Evolutionary conservation across 2,888 invertebrate genomes (phyloP).

Genomic region (Phymatocera aterrima): DNA sequence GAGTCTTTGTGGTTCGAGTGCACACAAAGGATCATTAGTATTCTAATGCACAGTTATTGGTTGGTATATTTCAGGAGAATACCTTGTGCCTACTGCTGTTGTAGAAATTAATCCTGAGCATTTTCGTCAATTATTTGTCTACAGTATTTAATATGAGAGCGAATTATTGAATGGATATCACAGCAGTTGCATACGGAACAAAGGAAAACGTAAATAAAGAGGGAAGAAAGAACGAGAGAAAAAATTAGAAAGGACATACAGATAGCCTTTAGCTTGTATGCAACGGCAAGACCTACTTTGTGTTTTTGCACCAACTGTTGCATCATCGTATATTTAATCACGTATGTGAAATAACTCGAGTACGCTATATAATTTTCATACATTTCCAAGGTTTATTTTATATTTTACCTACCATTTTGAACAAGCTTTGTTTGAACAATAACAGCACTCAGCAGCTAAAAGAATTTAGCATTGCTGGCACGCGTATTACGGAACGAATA

Average conservation of each 20-base stretch:
- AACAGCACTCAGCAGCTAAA: background rate
- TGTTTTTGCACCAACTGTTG: conserved; percentile 38
- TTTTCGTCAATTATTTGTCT: background rate
- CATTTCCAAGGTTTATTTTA: background rate
- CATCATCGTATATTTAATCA: conserved; percentile 23
- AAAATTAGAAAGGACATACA: conserved; percentile 40
- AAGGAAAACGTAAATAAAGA: background rate
- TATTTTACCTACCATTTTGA: background rate
- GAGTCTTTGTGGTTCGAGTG: background rate
- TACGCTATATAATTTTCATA: background rate
- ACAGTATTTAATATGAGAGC: background rate
- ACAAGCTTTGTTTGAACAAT: background rate
- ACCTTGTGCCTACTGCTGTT: conserved; percentile 18
- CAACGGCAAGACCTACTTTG: conserved; percentile 21
- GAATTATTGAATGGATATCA: background rate
- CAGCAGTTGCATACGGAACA: conserved; percentile 19
- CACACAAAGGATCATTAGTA: conserved; percentile 30
- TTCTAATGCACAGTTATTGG: background rate
- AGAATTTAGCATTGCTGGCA: background rate
- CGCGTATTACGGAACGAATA: background rate
- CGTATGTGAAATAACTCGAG: background rate
- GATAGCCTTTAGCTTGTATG: conserved; percentile 33
- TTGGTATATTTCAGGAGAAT: conserved; percentile 21
- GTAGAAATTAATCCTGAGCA: background rate
- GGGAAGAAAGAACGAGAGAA: conserved; percentile 2